Evolutionary conservation across 1,140 invertebrate genomes (phyloP).

Genomic region (Polypedilum vanderplanki): DNA sequence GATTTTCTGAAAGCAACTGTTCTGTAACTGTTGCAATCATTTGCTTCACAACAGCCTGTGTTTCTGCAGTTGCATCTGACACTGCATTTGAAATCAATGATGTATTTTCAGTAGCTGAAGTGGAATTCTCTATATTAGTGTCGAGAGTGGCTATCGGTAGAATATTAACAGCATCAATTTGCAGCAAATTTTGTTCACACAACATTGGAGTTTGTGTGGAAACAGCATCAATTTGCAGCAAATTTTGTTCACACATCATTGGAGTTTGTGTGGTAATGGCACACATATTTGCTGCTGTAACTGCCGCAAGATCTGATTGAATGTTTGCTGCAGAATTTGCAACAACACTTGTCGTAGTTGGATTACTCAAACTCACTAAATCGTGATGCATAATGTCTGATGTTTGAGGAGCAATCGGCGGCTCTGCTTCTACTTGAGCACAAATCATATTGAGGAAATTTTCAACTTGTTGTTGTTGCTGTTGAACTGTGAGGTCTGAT

Average conservation of each 20-base stretch:
- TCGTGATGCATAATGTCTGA: background rate
- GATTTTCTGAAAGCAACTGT: background rate
- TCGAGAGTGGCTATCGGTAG: background rate
- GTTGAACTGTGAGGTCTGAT: background rate
- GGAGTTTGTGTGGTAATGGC: constrained; percentile 1
- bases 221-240: background rate
- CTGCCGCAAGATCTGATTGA: background rate
- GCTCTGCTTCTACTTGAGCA: background rate
- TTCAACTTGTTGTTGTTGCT: constrained; percentile 5
- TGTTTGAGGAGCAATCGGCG: background rate
- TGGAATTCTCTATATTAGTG: background rate
- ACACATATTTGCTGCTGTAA: background rate
- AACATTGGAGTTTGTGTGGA: no score
- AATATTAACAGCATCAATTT: background rate
- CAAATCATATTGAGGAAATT: constrained; percentile 24
- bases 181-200: constrained; percentile 9
- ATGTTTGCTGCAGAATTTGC: background rate
- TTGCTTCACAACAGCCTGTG: background rate
- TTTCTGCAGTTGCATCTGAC: background rate
- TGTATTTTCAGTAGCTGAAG: background rate
- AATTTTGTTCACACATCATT: constrained; percentile 11
- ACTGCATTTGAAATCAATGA: background rate
- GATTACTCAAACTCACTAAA: background rate
- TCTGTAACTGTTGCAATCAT: background rate
- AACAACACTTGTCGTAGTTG: background rate